These are phyloP conservation scores for Portunus trituberculatus DNA, from an alignment of 1,140 invertebrate genomes.

Conservation along the genomic window DNA sequence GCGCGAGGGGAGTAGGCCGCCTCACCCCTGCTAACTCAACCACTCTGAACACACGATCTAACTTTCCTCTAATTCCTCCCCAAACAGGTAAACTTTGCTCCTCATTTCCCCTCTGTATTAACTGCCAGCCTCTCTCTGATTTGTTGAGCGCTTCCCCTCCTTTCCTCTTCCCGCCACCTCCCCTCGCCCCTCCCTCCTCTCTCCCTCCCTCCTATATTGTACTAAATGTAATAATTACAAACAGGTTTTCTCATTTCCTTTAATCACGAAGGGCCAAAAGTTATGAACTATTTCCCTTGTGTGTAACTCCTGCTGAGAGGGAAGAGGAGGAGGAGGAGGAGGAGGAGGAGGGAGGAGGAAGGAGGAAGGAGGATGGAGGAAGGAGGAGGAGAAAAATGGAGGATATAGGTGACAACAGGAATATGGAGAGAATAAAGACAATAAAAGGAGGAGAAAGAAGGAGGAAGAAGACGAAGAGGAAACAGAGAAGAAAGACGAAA, in stretches of 20 bases:
- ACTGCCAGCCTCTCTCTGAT: conserved; percentile 39
- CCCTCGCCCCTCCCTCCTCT: neutral
- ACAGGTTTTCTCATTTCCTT: conserved; percentile 58
- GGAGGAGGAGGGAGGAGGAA: neutral
- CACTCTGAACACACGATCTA: neutral
- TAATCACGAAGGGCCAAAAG: conserved; percentile 44
- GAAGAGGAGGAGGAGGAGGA: conserved; percentile 36
- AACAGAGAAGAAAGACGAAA: neutral
- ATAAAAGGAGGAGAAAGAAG: neutral
- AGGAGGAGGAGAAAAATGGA: neutral
- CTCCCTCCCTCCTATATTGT: neutral
- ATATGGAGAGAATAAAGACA: neutral
- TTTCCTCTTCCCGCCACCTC: neutral
- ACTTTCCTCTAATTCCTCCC: conserved; percentile 29
- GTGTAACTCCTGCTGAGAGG: neutral
- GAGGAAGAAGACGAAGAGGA: neutral
- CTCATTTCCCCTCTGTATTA: conserved; percentile 52
- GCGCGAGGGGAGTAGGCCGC: neutral
- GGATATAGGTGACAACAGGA: neutral
- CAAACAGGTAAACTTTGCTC: conserved; percentile 47
- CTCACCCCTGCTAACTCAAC: neutral
- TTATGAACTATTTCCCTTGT: conserved; percentile 45
- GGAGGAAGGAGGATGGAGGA: no score
- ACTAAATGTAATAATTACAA: conserved; percentile 61
- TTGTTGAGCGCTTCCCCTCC: conserved; percentile 21